A percentile compares a stretch with the other conserved stretches of the same genome.
phyloP scores from a whole-genome alignment of 2,113 vertebrate genomes.

The Elephas maximus region DNA sequence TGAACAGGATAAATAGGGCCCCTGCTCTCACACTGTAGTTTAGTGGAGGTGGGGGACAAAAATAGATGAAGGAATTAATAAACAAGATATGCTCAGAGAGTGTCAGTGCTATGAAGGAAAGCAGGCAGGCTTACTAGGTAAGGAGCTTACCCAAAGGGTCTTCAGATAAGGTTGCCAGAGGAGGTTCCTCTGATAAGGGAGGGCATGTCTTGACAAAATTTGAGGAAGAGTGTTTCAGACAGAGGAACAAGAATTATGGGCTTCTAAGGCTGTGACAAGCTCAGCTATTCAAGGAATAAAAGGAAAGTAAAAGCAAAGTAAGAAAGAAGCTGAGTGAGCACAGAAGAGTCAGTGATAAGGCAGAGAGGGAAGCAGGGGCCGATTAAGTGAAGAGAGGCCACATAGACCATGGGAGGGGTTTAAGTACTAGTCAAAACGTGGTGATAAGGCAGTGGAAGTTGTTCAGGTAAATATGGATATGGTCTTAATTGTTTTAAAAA shows the following conservation, averaged over 20 bases:
- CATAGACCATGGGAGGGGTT: rapidly evolving
- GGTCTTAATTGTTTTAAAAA: constrained; percentile 10
- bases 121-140: no score
- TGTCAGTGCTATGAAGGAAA: background rate
- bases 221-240: background rate
- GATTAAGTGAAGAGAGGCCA: background rate
- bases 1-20: background rate
- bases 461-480: background rate
- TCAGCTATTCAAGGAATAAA: background rate
- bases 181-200: background rate
- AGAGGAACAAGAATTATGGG: background rate
- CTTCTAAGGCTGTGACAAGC: background rate
- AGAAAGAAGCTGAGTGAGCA: background rate
- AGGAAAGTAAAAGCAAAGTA: background rate
- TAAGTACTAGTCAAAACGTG: background rate
- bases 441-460: background rate
- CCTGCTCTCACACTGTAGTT: background rate
- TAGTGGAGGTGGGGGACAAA: background rate
- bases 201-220: background rate
- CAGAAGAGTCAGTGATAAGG: background rate
- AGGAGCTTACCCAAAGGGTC: background rate
- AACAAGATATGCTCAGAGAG: background rate
- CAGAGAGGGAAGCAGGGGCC: background rate
- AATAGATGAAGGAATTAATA: background rate
- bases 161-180: background rate